Conservation (phyloP, 2,888 invertebrate genomes). For the Molorchus minor region DNA sequence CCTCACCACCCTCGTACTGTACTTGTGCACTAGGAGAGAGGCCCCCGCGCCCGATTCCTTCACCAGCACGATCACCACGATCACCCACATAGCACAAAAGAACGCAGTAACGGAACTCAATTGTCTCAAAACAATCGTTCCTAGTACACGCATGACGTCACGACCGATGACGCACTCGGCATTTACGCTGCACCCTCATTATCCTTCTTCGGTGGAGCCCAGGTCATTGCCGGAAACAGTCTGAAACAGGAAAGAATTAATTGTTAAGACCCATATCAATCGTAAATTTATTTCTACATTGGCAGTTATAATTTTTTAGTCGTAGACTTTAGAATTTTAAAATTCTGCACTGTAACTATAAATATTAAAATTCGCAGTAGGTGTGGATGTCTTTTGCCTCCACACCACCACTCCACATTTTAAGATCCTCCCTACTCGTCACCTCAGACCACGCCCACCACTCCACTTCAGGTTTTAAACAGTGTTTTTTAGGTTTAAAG, state of each 20-base stretch:
- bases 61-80: constrained; percentile 68
- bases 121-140: constrained; percentile 51
- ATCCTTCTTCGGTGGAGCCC: constrained; percentile 34
- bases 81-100: constrained; percentile 62
- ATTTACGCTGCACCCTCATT: constrained; percentile 47
- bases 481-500: no score
- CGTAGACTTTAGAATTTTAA: no score
- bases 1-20: constrained; percentile 82
- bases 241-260: constrained; percentile 32
- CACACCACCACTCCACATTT: no score
- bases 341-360: no score
- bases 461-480: no score
- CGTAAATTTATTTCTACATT: no score
- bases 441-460: no score
- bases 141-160: constrained; percentile 61
- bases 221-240: constrained; percentile 30
- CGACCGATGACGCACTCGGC: constrained; percentile 51
- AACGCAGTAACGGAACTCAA: constrained; percentile 55
- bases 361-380: no score
- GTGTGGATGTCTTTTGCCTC: no score
- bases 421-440: no score
- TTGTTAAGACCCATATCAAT: no score
- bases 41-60: constrained; percentile 63
- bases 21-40: constrained; percentile 74
- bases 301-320: no score